Conservation (phyloP, 2,888 invertebrate species). For the Petrophora chlorosata region DNA sequence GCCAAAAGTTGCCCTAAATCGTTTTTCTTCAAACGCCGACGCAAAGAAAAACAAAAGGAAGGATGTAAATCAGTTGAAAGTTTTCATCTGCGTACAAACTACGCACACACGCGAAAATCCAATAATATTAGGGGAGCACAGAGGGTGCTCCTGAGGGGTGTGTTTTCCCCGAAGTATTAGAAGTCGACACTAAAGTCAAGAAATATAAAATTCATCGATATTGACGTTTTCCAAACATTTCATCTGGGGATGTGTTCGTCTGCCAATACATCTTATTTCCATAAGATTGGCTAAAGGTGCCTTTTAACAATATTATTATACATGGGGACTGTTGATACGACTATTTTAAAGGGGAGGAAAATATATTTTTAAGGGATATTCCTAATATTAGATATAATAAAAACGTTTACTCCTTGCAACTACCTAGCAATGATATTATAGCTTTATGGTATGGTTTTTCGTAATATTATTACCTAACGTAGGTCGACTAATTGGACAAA, state of each 20-base stretch:
- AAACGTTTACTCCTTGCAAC: no score
- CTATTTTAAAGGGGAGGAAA: no score
- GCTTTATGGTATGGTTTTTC: no score
- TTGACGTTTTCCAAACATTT: constrained; percentile 61
- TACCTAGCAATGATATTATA: no score
- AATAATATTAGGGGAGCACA: constrained; percentile 71
- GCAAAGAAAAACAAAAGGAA: constrained; percentile 40
- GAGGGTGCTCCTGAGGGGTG: constrained; percentile 63
- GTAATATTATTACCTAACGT: no score
- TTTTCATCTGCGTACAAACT: constrained; percentile 55
- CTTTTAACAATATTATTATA: no score
- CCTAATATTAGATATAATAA: no score
- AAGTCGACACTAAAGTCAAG: constrained; percentile 63
- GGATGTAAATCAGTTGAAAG: constrained; percentile 68
- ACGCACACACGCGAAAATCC: constrained; percentile 71
- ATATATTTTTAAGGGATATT: no score
- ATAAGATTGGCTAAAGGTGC: constrained; percentile 18
- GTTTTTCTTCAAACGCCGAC: constrained; percentile 28
- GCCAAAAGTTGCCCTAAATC: constrained; percentile 20
- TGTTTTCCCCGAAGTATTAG: constrained; percentile 73
- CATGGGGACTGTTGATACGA: no score
- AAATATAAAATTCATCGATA: constrained; percentile 78
- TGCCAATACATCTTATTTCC: constrained; percentile 22
- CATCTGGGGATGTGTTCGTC: constrained; percentile 14
- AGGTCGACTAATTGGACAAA: no score